These are phyloP conservation scores for Platygyra sinensis DNA, from an alignment of 64 coral and sea anemone genomes.

Conservation along the genomic window DNA sequence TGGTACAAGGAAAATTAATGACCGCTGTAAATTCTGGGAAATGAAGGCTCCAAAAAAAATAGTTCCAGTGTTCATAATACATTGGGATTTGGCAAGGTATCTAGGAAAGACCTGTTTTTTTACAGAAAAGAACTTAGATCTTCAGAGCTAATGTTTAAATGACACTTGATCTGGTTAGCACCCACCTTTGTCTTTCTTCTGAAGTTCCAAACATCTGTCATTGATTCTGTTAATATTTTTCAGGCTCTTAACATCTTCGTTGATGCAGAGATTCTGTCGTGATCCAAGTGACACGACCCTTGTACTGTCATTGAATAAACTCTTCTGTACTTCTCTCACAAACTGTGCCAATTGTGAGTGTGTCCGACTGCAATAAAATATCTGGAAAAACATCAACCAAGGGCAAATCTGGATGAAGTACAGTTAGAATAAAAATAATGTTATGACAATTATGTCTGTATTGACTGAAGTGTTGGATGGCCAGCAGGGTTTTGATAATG, in stretches of 20 bases:
- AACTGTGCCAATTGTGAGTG: slow-evolving; percentile 97
- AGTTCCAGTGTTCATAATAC: too few relatives aligned
- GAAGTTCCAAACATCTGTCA: slow-evolving; percentile 97
- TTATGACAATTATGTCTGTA: too few relatives aligned
- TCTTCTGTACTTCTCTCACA: slow-evolving; percentile 94
- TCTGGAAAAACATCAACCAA: slow-evolving; percentile 40
- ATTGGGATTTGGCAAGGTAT: too few relatives aligned
- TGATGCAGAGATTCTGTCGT: slow-evolving; percentile 97
- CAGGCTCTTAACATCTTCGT: slow-evolving; percentile 85
- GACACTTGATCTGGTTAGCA: background rate
- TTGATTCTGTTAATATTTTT: slow-evolving; percentile 82
- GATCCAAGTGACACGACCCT: slow-evolving; percentile 93
- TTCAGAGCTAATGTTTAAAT: background rate
- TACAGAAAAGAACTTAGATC: too few relatives aligned
- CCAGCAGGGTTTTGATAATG: too few relatives aligned
- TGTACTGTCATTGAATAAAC: slow-evolving; percentile 75
- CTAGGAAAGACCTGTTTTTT: too few relatives aligned
- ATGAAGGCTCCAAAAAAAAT: too few relatives aligned
- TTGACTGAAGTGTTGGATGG: too few relatives aligned
- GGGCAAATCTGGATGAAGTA: background rate
- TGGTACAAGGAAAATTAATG: too few relatives aligned
- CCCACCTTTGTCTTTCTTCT: slow-evolving; percentile 76
- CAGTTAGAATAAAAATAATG: too few relatives aligned
- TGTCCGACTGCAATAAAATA: slow-evolving; percentile 97
- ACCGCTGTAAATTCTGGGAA: too few relatives aligned